These are phyloP conservation scores for Diprion similis DNA, from an alignment of 1,140 invertebrate genomes.

Conservation along the genomic window DNA sequence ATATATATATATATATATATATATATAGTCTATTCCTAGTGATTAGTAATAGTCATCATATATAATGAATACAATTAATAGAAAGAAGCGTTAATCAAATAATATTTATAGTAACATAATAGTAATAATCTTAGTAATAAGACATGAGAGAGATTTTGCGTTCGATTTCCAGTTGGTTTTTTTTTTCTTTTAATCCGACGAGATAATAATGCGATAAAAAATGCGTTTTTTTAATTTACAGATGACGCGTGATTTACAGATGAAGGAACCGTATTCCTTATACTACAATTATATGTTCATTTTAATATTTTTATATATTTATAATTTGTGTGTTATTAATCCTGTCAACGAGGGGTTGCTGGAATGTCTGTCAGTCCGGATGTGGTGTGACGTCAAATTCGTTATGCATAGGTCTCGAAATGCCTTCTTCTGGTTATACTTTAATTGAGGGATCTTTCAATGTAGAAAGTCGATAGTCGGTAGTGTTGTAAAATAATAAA, in stretches of 20 bases:
- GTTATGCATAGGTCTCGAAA: background rate
- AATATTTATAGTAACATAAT: conserved; percentile 45
- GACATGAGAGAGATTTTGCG: conserved; percentile 52
- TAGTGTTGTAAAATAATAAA: background rate
- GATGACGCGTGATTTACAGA: conserved; percentile 7
- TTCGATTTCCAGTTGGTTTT: conserved; percentile 33
- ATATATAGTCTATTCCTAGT: conserved; percentile 38
- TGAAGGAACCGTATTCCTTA: conserved; percentile 7
- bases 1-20: conserved; percentile 34
- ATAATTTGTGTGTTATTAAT: conserved; percentile 28
- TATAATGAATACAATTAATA: conserved; percentile 43
- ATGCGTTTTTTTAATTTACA: conserved; percentile 6
- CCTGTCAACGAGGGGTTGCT: conserved; percentile 43
- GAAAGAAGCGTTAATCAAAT: conserved; percentile 47
- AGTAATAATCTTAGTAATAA: conserved; percentile 40
- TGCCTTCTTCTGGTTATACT: background rate
- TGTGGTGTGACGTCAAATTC: conserved; percentile 23
- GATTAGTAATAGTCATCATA: conserved; percentile 43
- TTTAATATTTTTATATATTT: background rate
- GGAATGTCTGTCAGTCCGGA: conserved; percentile 56
- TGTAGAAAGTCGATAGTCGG: background rate
- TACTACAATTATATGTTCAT: conserved; percentile 1
- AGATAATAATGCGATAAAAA: conserved; percentile 8
- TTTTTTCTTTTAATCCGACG: conserved; percentile 25
- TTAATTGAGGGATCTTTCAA: background rate